phyloP scores from a whole-genome alignment of 2,113 vertebrate genomes.

The Candoia aspera region DNA sequence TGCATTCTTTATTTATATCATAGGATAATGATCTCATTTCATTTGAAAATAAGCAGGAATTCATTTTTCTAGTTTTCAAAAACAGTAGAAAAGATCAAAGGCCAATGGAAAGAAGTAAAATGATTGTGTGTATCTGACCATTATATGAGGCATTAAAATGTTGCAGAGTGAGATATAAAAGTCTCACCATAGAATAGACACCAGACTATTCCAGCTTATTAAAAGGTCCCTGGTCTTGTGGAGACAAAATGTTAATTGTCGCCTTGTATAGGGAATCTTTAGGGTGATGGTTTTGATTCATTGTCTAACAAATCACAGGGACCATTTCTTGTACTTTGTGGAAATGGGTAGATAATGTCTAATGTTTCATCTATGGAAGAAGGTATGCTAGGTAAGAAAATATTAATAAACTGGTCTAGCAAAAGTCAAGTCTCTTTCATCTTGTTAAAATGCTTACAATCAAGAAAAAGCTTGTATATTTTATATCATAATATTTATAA shows the following conservation, averaged over 20 bases:
- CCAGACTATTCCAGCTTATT: not conserved
- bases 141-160: not conserved
- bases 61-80: not conserved
- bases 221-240: not conserved
- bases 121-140: not conserved
- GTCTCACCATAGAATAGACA: not conserved
- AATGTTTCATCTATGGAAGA: too few species aligned
- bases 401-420: not conserved
- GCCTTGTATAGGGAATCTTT: not conserved
- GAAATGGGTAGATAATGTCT: not conserved
- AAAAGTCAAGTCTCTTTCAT: not conserved
- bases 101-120: not conserved
- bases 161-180: not conserved
- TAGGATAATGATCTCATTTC: not conserved
- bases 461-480: not conserved
- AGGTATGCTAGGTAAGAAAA: not conserved
- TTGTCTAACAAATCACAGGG: not conserved
- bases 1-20: too few species aligned
- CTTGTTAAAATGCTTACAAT: not conserved
- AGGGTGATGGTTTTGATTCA: not conserved
- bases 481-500: not conserved
- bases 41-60: not conserved
- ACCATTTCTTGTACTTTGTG: not conserved
- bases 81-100: not conserved
- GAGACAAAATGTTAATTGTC: not conserved